phyloP scores from a whole-genome alignment of 2,797 vertebrate species.

The Presbytis comata region DNA sequence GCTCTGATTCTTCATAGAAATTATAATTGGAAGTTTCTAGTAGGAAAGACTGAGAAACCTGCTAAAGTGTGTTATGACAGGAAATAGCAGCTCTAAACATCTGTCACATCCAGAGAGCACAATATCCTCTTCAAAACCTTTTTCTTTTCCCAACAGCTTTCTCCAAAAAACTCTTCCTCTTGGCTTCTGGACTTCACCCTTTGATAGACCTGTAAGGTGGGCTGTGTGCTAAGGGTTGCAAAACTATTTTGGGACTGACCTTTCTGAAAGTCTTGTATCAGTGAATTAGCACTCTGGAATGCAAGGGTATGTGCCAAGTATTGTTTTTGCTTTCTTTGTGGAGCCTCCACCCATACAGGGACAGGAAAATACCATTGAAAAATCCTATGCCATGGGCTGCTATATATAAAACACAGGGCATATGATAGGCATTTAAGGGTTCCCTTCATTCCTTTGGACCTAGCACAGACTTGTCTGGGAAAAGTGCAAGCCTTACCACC shows the following conservation, averaged over 20 bases:
- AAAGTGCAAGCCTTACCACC: background rate
- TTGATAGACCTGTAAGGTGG: background rate
- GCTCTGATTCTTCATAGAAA: background rate
- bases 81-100: background rate
- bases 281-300: background rate
- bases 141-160: background rate
- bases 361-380: background rate
- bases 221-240: background rate
- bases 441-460: background rate
- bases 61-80: background rate
- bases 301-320: background rate
- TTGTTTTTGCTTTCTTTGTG: background rate
- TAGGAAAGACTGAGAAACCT: background rate
- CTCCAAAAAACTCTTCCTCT: background rate
- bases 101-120: background rate
- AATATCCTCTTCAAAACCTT: background rate
- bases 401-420: background rate
- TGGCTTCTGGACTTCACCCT: background rate
- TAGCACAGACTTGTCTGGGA: background rate
- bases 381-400: background rate
- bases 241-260: background rate
- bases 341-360: background rate
- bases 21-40: background rate
- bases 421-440: too few relatives aligned
- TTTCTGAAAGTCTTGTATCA: background rate